Percentiles rank a stretch among this genome's conserved stretches.
Conservation (phyloP, 1,140 invertebrate genomes). For the Tribolium madens region DNA sequence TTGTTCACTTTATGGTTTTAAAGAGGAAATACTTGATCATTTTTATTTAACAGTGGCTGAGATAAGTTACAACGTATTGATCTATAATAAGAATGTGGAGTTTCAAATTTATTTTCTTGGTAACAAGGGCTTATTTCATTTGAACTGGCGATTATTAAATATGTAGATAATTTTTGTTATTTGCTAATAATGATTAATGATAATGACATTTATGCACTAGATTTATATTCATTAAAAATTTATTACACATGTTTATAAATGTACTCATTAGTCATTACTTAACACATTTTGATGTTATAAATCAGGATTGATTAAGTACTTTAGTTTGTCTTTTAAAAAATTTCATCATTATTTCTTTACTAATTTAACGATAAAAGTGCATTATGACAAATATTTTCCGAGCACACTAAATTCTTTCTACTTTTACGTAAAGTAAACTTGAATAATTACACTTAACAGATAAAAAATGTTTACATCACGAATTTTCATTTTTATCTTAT, state of each 20-base stretch:
- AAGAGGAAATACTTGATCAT: neutral
- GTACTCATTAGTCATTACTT: too few species aligned
- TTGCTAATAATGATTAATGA: too few species aligned
- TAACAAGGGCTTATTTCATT: neutral
- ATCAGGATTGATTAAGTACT: neutral
- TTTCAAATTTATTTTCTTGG: neutral
- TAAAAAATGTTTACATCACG: conserved; percentile 38
- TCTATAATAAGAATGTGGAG: neutral
- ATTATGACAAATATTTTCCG: conserved; percentile 23
- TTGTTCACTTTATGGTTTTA: neutral
- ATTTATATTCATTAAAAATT: too few species aligned
- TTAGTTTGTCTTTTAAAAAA: neutral
- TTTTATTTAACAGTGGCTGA: neutral
- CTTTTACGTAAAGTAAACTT: conserved; percentile 34
- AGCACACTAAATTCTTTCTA: conserved; percentile 24
- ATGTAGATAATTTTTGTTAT: too few species aligned
- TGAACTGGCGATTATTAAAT: too few species aligned
- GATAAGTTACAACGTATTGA: neutral
- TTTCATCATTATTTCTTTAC: neutral
- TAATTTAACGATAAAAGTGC: conserved; percentile 8
- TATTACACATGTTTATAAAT: too few species aligned
- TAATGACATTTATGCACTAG: too few species aligned
- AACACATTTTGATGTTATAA: neutral
- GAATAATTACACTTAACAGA: conserved; percentile 30
- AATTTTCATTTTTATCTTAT: conserved; percentile 35